Evolutionary conservation across 2,888 invertebrate species (phyloP).

Genomic region (Drepanosiphum platanoidis): DNA sequence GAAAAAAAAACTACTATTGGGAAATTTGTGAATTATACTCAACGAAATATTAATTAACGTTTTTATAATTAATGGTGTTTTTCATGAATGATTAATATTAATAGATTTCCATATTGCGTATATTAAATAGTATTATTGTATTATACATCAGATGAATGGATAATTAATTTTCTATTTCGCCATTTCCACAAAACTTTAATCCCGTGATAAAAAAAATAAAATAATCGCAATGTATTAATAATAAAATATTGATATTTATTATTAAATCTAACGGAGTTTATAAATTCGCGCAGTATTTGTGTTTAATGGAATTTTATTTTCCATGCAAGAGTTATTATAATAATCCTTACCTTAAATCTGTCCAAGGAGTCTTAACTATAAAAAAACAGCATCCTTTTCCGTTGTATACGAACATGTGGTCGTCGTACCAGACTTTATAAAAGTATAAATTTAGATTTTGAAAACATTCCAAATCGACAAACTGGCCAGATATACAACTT

Average conservation of each 20-base stretch:
- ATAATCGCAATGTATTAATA: not conserved
- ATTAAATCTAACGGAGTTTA: not conserved
- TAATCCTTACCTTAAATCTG: slow-evolving; percentile 33
- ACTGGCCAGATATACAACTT: slow-evolving; percentile 58
- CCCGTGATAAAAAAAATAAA: too few relatives aligned
- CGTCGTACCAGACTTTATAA: slow-evolving; percentile 56
- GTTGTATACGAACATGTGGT: slow-evolving; percentile 59
- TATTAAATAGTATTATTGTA: too few relatives aligned
- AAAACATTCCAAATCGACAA: slow-evolving; percentile 60
- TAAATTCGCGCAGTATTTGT: not conserved
- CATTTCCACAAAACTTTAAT: not conserved
- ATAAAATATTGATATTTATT: not conserved
- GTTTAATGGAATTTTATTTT: not conserved
- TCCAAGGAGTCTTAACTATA: slow-evolving; percentile 19
- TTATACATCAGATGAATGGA: not conserved
- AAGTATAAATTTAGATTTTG: slow-evolving; percentile 60
- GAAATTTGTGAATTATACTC: too few relatives aligned
- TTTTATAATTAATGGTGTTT: too few relatives aligned
- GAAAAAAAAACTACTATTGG: too few relatives aligned
- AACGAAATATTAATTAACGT: too few relatives aligned
- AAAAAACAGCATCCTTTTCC: slow-evolving; percentile 54
- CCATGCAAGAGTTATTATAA: slow-evolving; percentile 15
- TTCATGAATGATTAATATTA: too few relatives aligned
- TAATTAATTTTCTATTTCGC: not conserved
- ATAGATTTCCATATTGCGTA: too few relatives aligned